Evolutionary conservation across 2,113 vertebrate genomes (phyloP), one percentile per base, ranked within the genome.

Genomic region (Gobius niger): DNA sequence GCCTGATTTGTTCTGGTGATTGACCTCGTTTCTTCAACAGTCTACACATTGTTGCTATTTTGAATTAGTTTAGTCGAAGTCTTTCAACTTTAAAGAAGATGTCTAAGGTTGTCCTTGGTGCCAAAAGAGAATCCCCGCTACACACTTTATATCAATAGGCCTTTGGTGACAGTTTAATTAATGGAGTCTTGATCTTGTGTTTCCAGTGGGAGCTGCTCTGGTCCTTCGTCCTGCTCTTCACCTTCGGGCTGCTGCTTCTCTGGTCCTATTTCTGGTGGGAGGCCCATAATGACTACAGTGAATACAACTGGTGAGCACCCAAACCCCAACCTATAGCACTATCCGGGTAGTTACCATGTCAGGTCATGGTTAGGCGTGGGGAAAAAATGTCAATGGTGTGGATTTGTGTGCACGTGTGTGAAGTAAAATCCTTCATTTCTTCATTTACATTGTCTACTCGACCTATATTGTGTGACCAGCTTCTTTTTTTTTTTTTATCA

Each of bases 231-330:
- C 95, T 99, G 85, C 91, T 93, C 65, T 85, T 92, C 7, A 95
- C 96, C 76, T 98, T 98, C 70, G 93, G 93, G 78, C 91, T 98
- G 87, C 93, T 96, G 0, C 92, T 98, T 75, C 82, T 95, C 70
- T 99, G 97, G 96, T 96, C 96, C 85, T 99, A 98, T 88, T 99
- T 99, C 91, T 99, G 97, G 97, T 96, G 93, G 95, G 96, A 98
- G 84, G 94, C 95, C 6, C 93, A 93, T 75, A 99, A 99, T 0
- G 97, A 99, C 94, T 99, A 98, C 89, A 94, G 93, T 44, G 96
- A 98, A 75, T 98, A 98, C 90, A 99, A 98, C 93, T 97, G 96
- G 98, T 99, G 84, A 98, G 98, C 94, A 60, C 10, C 1, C 9
- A 7, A n/a, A 34, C 24, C 24, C 44, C 44, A 44, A 13, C 4